A percentile compares a stretch with the other conserved stretches of the same genome.
Conservation (phyloP, 2,888 invertebrate species). For the Cantharis nigra region DNA sequence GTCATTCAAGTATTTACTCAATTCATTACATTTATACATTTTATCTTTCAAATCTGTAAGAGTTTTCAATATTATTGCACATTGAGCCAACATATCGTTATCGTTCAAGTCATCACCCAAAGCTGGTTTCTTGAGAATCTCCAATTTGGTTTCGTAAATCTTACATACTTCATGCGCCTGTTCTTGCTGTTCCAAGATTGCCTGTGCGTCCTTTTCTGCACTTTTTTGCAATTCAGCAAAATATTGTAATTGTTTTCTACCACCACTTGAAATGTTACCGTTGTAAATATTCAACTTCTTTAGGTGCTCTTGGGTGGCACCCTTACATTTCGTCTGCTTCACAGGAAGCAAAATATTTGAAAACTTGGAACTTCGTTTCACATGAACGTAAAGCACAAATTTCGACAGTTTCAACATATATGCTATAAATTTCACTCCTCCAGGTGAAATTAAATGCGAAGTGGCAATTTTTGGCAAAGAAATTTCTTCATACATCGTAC, state of each 20-base stretch:
- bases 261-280: constrained; percentile 29
- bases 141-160: constrained; percentile 34
- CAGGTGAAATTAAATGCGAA: constrained; percentile 51
- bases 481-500: constrained; percentile 43
- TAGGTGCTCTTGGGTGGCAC: constrained; percentile 25
- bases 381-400: constrained; percentile 44
- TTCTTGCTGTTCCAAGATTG: constrained; percentile 30
- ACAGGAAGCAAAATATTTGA: constrained; percentile 21
- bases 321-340: constrained; percentile 14
- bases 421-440: constrained; percentile 46
- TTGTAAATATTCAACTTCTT: constrained; percentile 34
- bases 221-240: constrained; percentile 35
- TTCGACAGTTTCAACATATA: constrained; percentile 51
- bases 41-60: constrained; percentile 32
- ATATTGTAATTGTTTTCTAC: constrained; percentile 27
- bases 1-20: constrained; percentile 36
- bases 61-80: constrained; percentile 24
- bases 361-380: constrained; percentile 31
- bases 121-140: constrained; percentile 27
- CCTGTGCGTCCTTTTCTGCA: constrained; percentile 31
- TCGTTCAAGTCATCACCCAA: not conserved
- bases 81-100: not conserved
- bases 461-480: constrained; percentile 46
- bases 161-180: constrained; percentile 32
- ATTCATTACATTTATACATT: constrained; percentile 33